Evolutionary conservation across 2,113 vertebrate genomes (phyloP).

Genomic region (Clinocottus analis): DNA sequence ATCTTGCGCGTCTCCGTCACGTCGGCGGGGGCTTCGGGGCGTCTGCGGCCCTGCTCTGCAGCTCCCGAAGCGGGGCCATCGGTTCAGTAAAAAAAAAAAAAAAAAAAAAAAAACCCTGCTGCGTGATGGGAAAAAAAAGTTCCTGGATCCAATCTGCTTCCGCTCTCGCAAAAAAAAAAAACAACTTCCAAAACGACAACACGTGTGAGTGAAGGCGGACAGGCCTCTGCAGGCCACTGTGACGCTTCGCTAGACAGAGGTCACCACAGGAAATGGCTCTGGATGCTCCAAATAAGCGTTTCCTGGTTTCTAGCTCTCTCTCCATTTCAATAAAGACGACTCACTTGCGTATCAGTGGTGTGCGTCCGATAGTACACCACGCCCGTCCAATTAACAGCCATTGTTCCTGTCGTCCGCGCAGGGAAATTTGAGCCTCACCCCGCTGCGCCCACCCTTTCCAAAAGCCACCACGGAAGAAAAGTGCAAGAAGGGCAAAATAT

Average conservation of each 20-base stretch:
- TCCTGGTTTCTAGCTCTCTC: neutral
- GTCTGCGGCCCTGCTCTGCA: slow-evolving; percentile 63
- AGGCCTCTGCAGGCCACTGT: neutral
- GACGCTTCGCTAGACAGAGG: slow-evolving; percentile 11
- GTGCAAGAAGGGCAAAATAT: slow-evolving; percentile 67
- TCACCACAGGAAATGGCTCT: slow-evolving; percentile 12
- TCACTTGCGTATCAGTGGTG: neutral
- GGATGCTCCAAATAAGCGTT: neutral
- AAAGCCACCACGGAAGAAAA: slow-evolving; percentile 51
- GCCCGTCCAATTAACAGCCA: neutral
- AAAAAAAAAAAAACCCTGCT: no score
- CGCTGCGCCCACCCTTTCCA: slow-evolving; percentile 34
- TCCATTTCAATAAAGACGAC: neutral
- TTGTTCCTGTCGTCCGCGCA: slow-evolving; percentile 41
- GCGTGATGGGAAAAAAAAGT: slow-evolving; percentile 15
- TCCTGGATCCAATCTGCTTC: neutral
- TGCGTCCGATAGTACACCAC: neutral
- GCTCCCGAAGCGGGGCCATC: slow-evolving; percentile 58
- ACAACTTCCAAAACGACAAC: slow-evolving; percentile 16
- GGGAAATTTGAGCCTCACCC: slow-evolving; percentile 53
- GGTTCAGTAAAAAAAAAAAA: no score
- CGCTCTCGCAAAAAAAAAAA: neutral
- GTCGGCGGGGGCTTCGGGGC: slow-evolving; percentile 65
- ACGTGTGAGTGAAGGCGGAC: slow-evolving; percentile 2
- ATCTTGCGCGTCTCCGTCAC: slow-evolving; percentile 75